Conservation (phyloP, 2,113 vertebrate genomes). For the Polypterus senegalus region DNA sequence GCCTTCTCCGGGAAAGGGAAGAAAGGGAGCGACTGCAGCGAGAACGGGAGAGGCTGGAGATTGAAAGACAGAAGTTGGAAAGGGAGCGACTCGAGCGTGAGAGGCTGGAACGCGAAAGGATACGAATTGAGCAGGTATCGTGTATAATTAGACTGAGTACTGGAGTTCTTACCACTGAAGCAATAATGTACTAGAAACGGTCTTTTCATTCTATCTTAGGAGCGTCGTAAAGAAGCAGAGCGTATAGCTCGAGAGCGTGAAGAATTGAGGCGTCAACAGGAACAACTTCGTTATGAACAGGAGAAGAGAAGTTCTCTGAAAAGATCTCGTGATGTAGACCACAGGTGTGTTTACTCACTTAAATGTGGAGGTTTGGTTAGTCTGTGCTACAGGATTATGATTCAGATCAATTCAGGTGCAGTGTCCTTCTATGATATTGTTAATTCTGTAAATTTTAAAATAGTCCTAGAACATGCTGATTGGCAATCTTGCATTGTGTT, state of each 20-base stretch:
- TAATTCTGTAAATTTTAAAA: too few relatives aligned
- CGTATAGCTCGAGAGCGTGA: constrained; percentile 85
- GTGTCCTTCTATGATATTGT: too few relatives aligned
- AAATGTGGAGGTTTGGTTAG: too few relatives aligned
- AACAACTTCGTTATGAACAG: constrained; percentile 93
- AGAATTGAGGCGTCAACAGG: constrained; percentile 84
- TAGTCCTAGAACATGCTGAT: too few relatives aligned
- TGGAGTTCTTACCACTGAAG: too few relatives aligned
- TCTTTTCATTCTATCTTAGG: constrained; percentile 44
- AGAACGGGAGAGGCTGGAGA: constrained; percentile 82
- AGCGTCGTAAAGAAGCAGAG: constrained; percentile 87
- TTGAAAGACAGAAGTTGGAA: constrained; percentile 90
- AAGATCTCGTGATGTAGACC: constrained; percentile 82
- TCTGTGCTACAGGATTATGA: too few relatives aligned
- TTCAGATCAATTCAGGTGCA: too few relatives aligned
- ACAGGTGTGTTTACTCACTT: constrained; percentile 49
- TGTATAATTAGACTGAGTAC: neutral
- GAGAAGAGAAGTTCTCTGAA: constrained; percentile 91
- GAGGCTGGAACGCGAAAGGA: constrained; percentile 82
- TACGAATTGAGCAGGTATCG: constrained; percentile 91
- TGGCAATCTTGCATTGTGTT: too few relatives aligned
- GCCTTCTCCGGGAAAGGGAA: constrained; percentile 77
- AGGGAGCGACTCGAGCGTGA: constrained; percentile 90
- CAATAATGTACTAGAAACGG: neutral
- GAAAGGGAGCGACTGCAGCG: constrained; percentile 83